Base-by-base conservation (phyloP, 2,797 vertebrate genomes). In the Champsocephalus esox region DNA sequence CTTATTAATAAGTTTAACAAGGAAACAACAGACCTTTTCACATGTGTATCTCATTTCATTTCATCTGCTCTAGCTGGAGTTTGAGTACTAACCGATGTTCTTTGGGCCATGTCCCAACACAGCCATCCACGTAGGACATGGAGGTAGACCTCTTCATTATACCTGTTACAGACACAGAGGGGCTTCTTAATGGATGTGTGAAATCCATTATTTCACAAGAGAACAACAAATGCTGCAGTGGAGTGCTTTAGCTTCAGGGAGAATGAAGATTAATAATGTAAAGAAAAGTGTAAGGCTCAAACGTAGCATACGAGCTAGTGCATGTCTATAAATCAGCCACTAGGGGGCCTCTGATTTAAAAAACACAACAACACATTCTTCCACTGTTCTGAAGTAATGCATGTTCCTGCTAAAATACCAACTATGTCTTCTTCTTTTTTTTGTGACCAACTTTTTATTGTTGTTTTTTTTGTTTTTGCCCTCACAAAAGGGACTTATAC, bases 101-200 rank as follows among this genome's bases (percentile, higher is more conserved):
- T 94, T 99, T 98, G 73, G 98, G 98, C 98, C 98, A 99, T 0
- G 98, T 99, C 56, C 97, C 97, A 45, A 96, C 94, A 82, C 96
- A 96, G 55, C 97, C 96, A 63, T 99, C 98, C 73, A 97, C 94
- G 0, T 96, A 98, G 41, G 98, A 98, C 97, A 98, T 95, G 69
- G 98, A 99, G 61, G 96, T 93, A 66, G 97, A 98, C 81, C 96
- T 96, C 89, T 95, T 97, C 91, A 99, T 97, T 78, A 93, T 75
- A 85, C 95, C 98, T 98, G 86, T 49, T 24, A 19, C 46, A 85
- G 38, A 78, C 5, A 65, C 28, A 80, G 24, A 79, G 4, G 32
- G 45, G 8, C 57, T 13, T 52, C 12, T 56, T 48, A 61, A 8
- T 48, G 17, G 3, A 49, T 21, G 16, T 14, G 5, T 54, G 5